These are phyloP conservation scores for Erythrocebus patas DNA, from an alignment of 2,113 vertebrate species.

Conservation along the genomic window DNA sequence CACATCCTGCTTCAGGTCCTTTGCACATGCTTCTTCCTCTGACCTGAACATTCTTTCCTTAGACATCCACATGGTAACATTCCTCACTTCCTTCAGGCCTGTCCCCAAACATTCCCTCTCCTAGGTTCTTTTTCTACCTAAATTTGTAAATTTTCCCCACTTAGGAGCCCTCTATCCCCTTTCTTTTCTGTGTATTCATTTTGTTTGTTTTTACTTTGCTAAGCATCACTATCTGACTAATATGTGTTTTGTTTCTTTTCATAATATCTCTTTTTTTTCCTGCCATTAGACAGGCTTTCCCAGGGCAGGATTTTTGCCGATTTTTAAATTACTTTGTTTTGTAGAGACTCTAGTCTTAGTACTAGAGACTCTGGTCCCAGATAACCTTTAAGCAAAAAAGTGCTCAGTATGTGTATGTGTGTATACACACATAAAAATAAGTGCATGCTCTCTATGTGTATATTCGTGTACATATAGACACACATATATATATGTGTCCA, in stretches of 20 bases:
- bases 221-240: not conserved
- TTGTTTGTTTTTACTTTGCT: not conserved
- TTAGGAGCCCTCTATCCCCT: too few relatives aligned
- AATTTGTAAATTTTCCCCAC: not conserved
- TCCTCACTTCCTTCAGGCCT: not conserved
- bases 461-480: too few relatives aligned
- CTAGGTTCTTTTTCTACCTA: not conserved
- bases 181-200: not conserved
- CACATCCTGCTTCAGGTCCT: not conserved
- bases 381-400: not conserved
- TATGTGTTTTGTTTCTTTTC: not conserved
- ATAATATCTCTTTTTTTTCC: not conserved
- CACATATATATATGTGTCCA: too few relatives aligned
- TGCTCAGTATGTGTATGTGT: not conserved
- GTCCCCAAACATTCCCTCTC: not conserved
- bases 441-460: too few relatives aligned
- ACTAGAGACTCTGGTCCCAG: not conserved
- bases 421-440: too few relatives aligned
- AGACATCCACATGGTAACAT: not conserved
- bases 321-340: not conserved
- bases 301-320: not conserved
- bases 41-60: not conserved
- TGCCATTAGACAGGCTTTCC: not conserved
- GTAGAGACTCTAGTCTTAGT: not conserved
- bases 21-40: not conserved